Conservation (phyloP, 2,797 vertebrate species). For the Sarcoramphus papa region DNA sequence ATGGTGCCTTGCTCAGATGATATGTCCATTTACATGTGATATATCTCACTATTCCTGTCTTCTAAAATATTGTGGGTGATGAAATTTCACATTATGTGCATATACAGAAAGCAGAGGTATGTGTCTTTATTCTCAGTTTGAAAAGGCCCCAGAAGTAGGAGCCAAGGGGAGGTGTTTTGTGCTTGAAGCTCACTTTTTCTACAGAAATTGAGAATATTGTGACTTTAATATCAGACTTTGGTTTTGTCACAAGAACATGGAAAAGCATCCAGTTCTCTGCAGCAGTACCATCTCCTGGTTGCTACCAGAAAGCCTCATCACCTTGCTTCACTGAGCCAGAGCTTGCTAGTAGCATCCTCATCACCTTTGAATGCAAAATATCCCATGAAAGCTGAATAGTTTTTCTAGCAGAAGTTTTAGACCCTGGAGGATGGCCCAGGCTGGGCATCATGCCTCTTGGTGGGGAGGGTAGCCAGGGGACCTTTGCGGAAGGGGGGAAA, state of each 20-base stretch:
- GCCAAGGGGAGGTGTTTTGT: background rate
- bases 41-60: constrained; percentile 91
- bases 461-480: background rate
- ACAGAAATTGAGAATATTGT: background rate
- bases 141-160: constrained; percentile 18
- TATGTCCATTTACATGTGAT: constrained; percentile 97
- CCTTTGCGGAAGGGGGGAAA: fast-evolving
- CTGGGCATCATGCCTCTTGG: fast-evolving
- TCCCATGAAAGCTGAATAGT: background rate
- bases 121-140: constrained; percentile 31
- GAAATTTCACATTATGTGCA: constrained; percentile 74
- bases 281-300: background rate
- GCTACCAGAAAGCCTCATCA: background rate
- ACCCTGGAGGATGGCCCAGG: background rate
- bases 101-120: constrained; percentile 53
- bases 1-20: constrained; percentile 91
- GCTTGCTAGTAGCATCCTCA: background rate
- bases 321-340: background rate
- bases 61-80: constrained; percentile 73
- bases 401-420: background rate
- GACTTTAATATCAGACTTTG: background rate
- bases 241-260: background rate
- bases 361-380: background rate
- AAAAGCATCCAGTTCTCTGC: background rate
- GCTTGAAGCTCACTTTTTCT: background rate